A percentile compares a stretch with the other conserved stretches of the same genome.
Conservation (phyloP, 2,797 vertebrate genomes). For the Ctenochaetus hawaiiensis region DNA sequence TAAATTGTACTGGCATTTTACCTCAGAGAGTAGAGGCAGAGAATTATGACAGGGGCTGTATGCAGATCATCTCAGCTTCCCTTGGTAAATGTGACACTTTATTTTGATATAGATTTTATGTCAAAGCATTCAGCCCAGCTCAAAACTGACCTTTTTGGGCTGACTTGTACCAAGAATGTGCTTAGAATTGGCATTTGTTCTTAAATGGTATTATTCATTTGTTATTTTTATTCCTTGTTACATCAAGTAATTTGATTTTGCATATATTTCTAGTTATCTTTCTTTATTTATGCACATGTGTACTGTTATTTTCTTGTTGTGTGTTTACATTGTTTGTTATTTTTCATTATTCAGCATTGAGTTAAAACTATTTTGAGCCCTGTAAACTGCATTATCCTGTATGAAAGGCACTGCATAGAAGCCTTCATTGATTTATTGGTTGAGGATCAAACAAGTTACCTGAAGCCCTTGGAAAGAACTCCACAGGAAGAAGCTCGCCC, state of each 20-base stretch:
- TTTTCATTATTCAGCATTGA: background rate
- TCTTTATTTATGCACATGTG: background rate
- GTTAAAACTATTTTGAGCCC: background rate
- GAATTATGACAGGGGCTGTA: background rate
- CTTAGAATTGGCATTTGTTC: background rate
- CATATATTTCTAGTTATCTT: no score
- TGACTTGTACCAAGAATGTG: background rate
- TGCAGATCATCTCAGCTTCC: background rate
- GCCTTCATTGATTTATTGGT: slow-evolving; percentile 14
- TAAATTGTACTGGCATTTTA: no score
- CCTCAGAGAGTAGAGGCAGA: background rate
- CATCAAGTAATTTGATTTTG: background rate
- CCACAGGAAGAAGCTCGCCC: slow-evolving; percentile 25
- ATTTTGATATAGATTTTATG: slow-evolving; percentile 9
- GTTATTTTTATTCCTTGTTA: background rate
- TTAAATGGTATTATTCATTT: background rate
- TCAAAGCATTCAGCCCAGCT: background rate
- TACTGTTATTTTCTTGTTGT: background rate
- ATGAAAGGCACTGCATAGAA: background rate
- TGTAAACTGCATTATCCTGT: background rate
- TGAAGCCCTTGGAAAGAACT: slow-evolving; percentile 41
- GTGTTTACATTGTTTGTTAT: background rate
- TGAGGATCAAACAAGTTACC: slow-evolving; percentile 37
- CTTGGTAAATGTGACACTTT: background rate
- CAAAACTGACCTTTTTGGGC: slow-evolving; percentile 17